Percentiles rank a stretch among this genome's conserved stretches.
Evolutionary conservation across 2,113 vertebrate genomes (phyloP).

Genomic region (Panthera leo): DNA sequence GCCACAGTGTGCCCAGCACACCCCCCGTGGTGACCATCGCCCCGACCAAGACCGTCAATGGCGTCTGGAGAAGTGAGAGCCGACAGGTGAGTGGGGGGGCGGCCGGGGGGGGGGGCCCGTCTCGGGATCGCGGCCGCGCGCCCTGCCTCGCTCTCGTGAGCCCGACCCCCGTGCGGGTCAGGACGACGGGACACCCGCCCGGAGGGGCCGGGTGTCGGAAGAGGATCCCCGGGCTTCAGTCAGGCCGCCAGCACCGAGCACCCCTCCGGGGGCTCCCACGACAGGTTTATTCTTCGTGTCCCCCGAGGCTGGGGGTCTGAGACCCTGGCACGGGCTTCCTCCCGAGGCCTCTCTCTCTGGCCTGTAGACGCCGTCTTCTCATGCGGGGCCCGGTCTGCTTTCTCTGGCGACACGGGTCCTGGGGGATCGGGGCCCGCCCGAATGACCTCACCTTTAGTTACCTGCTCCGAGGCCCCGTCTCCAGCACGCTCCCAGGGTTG

Average conservation of each 20-base stretch:
- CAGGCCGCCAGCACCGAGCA: accelerated
- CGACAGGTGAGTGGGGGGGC: conserved; percentile 88
- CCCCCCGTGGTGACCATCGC: conserved; percentile 99
- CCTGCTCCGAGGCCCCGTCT: accelerated
- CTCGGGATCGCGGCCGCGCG: too few relatives aligned
- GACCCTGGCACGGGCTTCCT: background rate
- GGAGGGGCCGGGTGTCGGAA: background rate
- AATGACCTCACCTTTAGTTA: accelerated
- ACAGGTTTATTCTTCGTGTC: accelerated
- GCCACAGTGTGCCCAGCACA: conserved; percentile 97
- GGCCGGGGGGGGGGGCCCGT: background rate
- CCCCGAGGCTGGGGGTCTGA: background rate
- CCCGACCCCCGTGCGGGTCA: background rate
- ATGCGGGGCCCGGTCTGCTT: too few relatives aligned
- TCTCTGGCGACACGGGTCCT: accelerated
- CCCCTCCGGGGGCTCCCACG: accelerated
- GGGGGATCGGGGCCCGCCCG: background rate
- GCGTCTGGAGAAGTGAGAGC: conserved; percentile 96
- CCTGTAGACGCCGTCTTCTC: accelerated
- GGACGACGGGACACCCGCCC: too few relatives aligned
- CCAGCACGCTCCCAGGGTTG: accelerated
- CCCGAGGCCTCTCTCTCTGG: background rate
- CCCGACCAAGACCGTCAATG: conserved; percentile 98
- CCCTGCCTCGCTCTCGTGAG: background rate
- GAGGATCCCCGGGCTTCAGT: accelerated